These are phyloP conservation scores for Drosophila kohkoa DNA, from an alignment of 1,140 invertebrate genomes.

Conservation along the genomic window DNA sequence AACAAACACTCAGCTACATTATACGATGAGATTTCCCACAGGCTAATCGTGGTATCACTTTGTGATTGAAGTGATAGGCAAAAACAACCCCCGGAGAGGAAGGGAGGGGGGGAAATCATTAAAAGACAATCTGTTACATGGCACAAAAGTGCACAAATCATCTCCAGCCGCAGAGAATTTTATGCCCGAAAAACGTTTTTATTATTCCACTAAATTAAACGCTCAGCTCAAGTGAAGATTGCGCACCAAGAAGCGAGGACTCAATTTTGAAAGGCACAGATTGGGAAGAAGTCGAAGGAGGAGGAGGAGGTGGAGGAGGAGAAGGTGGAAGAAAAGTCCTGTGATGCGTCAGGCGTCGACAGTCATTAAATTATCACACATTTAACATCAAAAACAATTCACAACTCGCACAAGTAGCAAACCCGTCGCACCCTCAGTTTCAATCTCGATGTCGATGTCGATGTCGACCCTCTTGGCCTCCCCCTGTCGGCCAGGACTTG, in stretches of 20 bases:
- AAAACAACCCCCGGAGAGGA: slow-evolving; percentile 27
- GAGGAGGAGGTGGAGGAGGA: background rate
- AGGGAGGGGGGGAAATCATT: slow-evolving; percentile 49
- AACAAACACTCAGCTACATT: too few species aligned
- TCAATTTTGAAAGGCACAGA: slow-evolving; percentile 11
- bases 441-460: background rate
- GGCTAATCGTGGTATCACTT: slow-evolving; percentile 23
- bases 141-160: slow-evolving; percentile 77
- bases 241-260: too few species aligned
- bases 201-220: slow-evolving; percentile 83
- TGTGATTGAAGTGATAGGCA: background rate
- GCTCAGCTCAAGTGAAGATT: slow-evolving; percentile 55
- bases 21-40: slow-evolving; percentile 9
- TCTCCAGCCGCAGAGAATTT: slow-evolving; percentile 64
- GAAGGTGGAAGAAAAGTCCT: slow-evolving; percentile 11
- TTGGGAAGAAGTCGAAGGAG: background rate
- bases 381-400: slow-evolving; percentile 84
- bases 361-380: slow-evolving; percentile 85
- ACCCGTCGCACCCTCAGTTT: slow-evolving; percentile 21
- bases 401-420: slow-evolving; percentile 54
- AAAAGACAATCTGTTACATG: slow-evolving; percentile 83
- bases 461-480: slow-evolving; percentile 28
- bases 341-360: slow-evolving; percentile 71
- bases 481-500: slow-evolving; percentile 36
- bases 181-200: slow-evolving; percentile 81